Evolutionary conservation across 35 echinoderm and acorn worm genomes (phyloP), one percentile per base, ranked within the genome.

Genomic region (Holothuria glaberrima): DNA sequence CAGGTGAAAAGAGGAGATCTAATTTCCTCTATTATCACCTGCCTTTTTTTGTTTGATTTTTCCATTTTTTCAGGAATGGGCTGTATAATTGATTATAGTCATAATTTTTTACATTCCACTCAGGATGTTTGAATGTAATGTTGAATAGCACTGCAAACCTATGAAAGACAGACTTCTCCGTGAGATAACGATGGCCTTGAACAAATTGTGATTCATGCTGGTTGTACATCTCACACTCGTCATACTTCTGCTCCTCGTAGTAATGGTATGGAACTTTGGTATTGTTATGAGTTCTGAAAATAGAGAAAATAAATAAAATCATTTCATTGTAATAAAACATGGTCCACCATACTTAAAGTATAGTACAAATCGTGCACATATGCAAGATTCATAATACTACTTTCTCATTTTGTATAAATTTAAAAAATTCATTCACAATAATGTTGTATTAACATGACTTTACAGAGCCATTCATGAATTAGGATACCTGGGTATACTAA

Each of bases 111-210:
- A 70, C 20, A 50, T 87, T 36, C 85, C 85, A 87, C 63, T 70
- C 64, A 5, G 85, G 85, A 50, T 87, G 44, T 46, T 29, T 38
- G 14, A 87, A 87, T 22, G 85, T 35, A 12, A 87, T 28, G 63
- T 87, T 87, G 85, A 87, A 87, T 10, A 87, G 60, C n/a, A 71
- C 66, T 16, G 85, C 61, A 67, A 87, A 71, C 54, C 85, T 12
- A 71, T 71, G 85, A 87, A 87, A 87, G 61, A 87, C 61, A 68
- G 85, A 87, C 30, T 87, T 87, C 66, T 87, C 85, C 46, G 85
- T 87, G 34, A 87, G 85, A 34, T 87, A 87, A 27, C 85, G 85
- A 71, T 87, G 85, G 4, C 85, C 85, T 31, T 61, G 52, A 9
- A 61, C 52, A 61, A 84, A 84, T 25, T 84, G 26, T 7, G 80